Evolutionary conservation across 1,140 invertebrate genomes (phyloP).

Genomic region (Nymphalis io): DNA sequence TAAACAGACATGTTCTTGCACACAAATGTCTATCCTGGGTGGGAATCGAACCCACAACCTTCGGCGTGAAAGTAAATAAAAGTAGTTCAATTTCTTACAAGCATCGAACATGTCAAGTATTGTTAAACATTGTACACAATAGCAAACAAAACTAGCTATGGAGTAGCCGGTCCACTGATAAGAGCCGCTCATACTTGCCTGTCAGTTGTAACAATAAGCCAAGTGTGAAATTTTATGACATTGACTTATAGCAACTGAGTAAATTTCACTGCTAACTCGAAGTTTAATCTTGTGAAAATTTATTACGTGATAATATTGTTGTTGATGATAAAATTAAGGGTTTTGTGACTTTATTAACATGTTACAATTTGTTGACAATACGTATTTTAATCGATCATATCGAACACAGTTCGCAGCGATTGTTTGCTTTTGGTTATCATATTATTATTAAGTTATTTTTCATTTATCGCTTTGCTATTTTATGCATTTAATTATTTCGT

Average conservation of each 20-base stretch:
- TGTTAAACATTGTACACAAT: background rate
- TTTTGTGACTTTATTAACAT: background rate
- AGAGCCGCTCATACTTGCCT: background rate
- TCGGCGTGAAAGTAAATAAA: too few relatives aligned
- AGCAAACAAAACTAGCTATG: background rate
- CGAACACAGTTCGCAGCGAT: too few relatives aligned
- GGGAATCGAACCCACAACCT: too few relatives aligned
- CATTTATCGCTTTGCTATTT: too few relatives aligned
- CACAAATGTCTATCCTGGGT: too few relatives aligned
- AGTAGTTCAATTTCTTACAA: background rate
- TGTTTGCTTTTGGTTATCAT: too few relatives aligned
- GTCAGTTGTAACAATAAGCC: constrained; percentile 4
- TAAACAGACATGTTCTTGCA: too few relatives aligned
- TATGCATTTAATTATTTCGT: too few relatives aligned
- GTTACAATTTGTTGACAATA: too few relatives aligned
- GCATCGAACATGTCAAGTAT: background rate
- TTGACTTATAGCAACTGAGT: constrained; percentile 11
- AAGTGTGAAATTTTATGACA: constrained; percentile 7
- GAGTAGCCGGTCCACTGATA: background rate
- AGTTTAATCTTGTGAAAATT: constrained; percentile 1
- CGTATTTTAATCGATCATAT: too few relatives aligned
- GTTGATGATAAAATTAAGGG: background rate
- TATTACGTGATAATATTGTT: constrained; percentile 2
- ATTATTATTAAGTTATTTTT: too few relatives aligned
- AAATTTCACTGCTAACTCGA: constrained; percentile 6